Conservation (phyloP, 2,797 vertebrate genomes). For the Austrolebias charrua region DNA sequence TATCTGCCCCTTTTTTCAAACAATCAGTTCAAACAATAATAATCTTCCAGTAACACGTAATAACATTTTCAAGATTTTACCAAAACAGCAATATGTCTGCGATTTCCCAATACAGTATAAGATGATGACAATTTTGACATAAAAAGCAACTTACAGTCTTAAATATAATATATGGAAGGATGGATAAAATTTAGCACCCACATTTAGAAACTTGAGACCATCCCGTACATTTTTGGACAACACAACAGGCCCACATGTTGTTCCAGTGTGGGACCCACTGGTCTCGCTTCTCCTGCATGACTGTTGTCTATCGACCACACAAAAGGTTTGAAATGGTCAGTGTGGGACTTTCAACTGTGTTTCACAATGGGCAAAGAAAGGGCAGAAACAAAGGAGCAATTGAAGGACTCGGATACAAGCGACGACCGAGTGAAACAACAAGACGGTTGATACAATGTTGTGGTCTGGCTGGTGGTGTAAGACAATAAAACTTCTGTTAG, state of each 20-base stretch:
- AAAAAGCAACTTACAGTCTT: not conserved
- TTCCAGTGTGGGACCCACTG: conserved; percentile 14
- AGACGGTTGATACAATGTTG: conserved; percentile 64
- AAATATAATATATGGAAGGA: conserved; percentile 13
- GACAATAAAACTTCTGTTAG: conserved; percentile 70
- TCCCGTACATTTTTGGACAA: conserved; percentile 32
- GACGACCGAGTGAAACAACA: conserved; percentile 49
- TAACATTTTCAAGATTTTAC: no score
- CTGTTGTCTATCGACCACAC: conserved; percentile 27
- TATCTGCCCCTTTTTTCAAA: no score
- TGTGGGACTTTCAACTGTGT: conserved; percentile 51
- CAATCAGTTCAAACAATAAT: no score
- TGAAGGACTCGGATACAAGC: conserved; percentile 54
- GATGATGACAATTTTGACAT: no score
- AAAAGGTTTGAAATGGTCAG: conserved; percentile 24
- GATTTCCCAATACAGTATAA: no score
- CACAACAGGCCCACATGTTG: conserved; percentile 53
- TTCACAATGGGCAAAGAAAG: conserved; percentile 46
- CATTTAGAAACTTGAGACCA: conserved; percentile 31
- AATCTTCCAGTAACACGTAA: no score
- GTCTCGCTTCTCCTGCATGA: conserved; percentile 26
- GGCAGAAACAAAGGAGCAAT: conserved; percentile 67
- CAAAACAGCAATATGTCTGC: no score
- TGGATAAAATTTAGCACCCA: conserved; percentile 17
- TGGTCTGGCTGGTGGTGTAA: conserved; percentile 64